Evolutionary conservation across 2,113 vertebrate genomes (phyloP).

Genomic region (Rousettus leschenaultii): DNA sequence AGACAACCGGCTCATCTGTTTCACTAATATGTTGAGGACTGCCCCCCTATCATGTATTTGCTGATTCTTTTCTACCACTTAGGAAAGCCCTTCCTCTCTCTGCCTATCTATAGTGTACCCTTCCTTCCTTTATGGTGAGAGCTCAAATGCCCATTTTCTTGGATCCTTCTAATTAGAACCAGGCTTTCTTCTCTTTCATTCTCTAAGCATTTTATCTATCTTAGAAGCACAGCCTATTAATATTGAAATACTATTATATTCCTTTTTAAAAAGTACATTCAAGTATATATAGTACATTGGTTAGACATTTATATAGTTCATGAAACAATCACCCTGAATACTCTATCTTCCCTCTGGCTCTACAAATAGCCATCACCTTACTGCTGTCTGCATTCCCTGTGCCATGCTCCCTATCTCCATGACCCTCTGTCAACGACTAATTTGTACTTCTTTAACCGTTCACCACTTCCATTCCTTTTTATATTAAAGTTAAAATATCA

Average conservation of each 20-base stretch:
- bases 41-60: rapidly evolving
- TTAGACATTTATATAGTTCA: too few species aligned
- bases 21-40: neutral
- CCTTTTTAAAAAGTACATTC: neutral
- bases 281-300: too few species aligned
- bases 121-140: neutral
- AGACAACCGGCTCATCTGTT: neutral
- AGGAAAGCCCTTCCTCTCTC: neutral
- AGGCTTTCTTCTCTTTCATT: neutral
- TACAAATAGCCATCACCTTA: too few species aligned
- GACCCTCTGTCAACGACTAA: too few species aligned
- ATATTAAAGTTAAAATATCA: neutral
- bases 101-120: neutral
- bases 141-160: neutral
- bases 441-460: too few species aligned
- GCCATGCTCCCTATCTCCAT: too few species aligned
- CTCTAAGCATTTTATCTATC: neutral
- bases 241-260: neutral
- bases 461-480: neutral
- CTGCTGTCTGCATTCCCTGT: too few species aligned
- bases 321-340: too few species aligned
- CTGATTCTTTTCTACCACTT: neutral
- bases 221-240: neutral
- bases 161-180: neutral
- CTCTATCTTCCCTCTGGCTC: too few species aligned